Base-by-base conservation (phyloP, 2,797 vertebrate genomes). In the Enteromius unitaeniatus region DNA sequence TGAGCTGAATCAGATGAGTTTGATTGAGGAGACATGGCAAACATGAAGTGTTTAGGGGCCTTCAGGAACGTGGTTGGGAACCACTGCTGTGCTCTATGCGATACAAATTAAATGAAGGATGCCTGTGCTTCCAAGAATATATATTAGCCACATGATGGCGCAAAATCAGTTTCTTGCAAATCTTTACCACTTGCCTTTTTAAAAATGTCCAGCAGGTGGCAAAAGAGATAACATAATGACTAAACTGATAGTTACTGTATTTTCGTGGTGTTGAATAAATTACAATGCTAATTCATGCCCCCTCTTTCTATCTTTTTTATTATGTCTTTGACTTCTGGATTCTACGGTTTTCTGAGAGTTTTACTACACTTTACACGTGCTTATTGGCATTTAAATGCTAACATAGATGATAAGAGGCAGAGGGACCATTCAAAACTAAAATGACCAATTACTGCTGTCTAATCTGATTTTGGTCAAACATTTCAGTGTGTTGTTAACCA, bases 171-270 rank as follows among this genome's bases (percentile, higher is more conserved):
- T 28, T 26, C 4, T 26, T 62, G 26, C 23, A 51, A 73, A 31
- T 21, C 1, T 53, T 51, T 21, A 3, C 8, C 26, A 6, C 7
- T 51, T 31, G 26, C 9, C 26, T 31, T 21, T 15, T 78, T 3
- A 6, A 2, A 51, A 51, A 67, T 79, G 21, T 49, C 77, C 62
- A 79, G 62, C 77, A 79, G 77, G 31, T 79, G 45, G 62, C 11
- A 28, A 3, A 15, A 67, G 4, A 51, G 6, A 51, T n/a, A 3
- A n/a, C 15, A 34, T 6, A 49, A 42, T 17, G 10, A 67, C 65
- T 2, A n/a, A 4, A 55, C 0, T 75, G 19, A 75, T 14, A 14
- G 0, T 37, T 53, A 3, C 58, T 78, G 10, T 19, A 4, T 31
- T 78, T 75, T 47, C 3, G 7, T 47, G 11, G 19, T 58, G 28